Conservation (phyloP, 2,113 vertebrate genomes). For the Pimephales promelas region DNA sequence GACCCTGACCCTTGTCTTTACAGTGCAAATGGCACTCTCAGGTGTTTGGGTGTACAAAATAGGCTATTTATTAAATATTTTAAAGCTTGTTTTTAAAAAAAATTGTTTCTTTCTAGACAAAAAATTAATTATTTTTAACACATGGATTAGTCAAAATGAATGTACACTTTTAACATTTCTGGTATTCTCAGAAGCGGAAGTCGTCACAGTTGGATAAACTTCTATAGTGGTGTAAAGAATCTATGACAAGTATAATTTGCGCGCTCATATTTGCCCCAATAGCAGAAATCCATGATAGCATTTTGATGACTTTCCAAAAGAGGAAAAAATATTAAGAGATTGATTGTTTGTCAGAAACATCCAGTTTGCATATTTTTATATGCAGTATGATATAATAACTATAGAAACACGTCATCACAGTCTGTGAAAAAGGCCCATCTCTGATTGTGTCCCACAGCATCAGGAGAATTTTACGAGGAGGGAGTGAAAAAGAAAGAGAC, state of each 20-base stretch:
- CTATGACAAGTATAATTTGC: no score
- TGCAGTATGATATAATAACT: not conserved
- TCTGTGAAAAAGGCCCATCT: not conserved
- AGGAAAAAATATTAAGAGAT: not conserved
- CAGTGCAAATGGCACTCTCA: conserved; percentile 65
- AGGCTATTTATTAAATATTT: no score
- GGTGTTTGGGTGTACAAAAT: conserved; percentile 44
- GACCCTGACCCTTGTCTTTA: conserved; percentile 81
- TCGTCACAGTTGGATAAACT: no score
- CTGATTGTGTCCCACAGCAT: conserved; percentile 59
- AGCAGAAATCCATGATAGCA: no score
- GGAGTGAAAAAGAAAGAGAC: not conserved
- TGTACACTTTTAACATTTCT: no score
- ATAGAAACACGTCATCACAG: not conserved
- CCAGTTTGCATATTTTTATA: no score
- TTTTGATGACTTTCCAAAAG: not conserved
- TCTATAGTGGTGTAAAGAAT: no score
- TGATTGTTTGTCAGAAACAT: not conserved
- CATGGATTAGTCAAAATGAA: no score
- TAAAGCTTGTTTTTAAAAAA: not conserved
- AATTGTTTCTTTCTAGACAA: no score
- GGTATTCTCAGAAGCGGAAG: no score
- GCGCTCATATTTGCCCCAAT: no score
- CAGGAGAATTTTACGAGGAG: conserved; percentile 61
- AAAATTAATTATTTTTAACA: no score